A percentile compares a stretch with the other conserved stretches of the same genome.
Conservation (phyloP, 2,888 invertebrate genomes). For the Thysanoteuthis rhombus region DNA sequence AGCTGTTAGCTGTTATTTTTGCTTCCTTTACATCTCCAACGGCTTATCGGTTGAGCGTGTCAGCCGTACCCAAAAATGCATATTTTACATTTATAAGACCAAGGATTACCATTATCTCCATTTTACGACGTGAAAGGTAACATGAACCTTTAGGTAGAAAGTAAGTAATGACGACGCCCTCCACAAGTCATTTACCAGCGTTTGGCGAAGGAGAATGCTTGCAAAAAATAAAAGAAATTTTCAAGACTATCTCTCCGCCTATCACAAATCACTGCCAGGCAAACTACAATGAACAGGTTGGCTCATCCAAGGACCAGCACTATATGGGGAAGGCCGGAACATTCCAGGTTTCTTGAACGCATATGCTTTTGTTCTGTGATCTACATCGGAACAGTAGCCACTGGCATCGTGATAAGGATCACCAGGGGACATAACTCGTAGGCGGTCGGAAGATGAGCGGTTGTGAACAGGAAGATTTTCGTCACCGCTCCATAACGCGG, state of each 20-base stretch:
- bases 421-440: background rate
- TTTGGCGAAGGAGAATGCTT: background rate
- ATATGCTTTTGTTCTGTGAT: background rate
- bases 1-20: too few relatives aligned
- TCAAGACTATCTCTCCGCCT: background rate
- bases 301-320: background rate
- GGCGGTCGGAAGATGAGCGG: background rate
- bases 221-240: background rate
- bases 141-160: too few relatives aligned
- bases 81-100: too few relatives aligned
- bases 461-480: background rate
- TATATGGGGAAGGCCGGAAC: background rate
- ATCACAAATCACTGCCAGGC: background rate
- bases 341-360: background rate
- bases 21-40: too few relatives aligned
- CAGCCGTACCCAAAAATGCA: too few relatives aligned
- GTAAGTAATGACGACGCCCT: background rate
- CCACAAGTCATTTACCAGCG: background rate
- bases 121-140: too few relatives aligned
- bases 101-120: too few relatives aligned
- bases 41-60: too few relatives aligned
- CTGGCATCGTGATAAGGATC: background rate
- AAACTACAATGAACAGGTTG: background rate
- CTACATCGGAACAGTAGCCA: background rate
- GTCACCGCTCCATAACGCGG: background rate